Percentiles rank a stretch among this genome's conserved stretches.
Conservation (phyloP, 2,888 invertebrate species). For the Cerastis rubricosa region DNA sequence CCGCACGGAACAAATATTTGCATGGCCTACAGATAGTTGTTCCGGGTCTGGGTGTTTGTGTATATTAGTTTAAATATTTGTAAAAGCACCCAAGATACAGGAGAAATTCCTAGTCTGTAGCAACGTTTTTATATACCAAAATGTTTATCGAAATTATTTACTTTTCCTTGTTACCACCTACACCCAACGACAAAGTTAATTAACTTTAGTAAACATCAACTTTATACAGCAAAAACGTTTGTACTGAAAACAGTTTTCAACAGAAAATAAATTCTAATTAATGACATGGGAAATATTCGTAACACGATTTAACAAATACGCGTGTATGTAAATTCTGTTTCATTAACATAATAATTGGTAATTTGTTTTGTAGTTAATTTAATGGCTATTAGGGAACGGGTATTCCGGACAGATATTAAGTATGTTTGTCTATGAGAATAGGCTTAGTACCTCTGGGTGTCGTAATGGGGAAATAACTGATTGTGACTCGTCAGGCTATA, state of each 20-base stretch:
- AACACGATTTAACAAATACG: conserved; percentile 49
- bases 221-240: conserved; percentile 37
- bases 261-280: conserved; percentile 61
- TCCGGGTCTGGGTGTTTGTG: no score
- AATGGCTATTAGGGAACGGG: conserved; percentile 46
- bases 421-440: conserved; percentile 29
- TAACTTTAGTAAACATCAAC: conserved; percentile 44
- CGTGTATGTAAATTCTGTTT: conserved; percentile 47
- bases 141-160: conserved; percentile 4
- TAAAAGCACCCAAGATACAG: no score
- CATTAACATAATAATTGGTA: conserved; percentile 61
- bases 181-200: conserved; percentile 35
- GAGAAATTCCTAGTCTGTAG: no score
- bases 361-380: conserved; percentile 58
- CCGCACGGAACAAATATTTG: no score
- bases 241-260: conserved; percentile 40
- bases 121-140: not conserved
- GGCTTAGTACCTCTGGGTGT: conserved; percentile 12
- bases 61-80: no score
- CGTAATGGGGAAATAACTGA: conserved; percentile 30
- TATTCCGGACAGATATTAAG: conserved; percentile 41
- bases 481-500: conserved; percentile 38
- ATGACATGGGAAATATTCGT: conserved; percentile 47
- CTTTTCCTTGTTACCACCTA: conserved; percentile 9
- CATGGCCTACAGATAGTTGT: no score